Percentiles rank a stretch among this genome's conserved stretches.
Evolutionary conservation across 1,140 invertebrate genomes (phyloP).

Genomic region (Drosophila aff.): DNA sequence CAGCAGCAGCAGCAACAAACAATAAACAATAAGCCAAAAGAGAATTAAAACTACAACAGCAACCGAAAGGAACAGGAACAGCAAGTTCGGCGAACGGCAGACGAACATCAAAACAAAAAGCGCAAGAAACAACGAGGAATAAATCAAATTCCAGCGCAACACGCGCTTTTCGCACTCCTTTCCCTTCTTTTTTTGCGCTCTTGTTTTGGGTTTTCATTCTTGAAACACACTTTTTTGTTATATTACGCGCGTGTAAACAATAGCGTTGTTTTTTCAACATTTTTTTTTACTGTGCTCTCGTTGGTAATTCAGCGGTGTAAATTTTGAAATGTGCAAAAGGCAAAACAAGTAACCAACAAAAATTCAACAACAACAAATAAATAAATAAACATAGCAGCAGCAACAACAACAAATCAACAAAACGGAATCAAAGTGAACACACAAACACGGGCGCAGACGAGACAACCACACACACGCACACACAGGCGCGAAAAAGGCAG

Average conservation of each 20-base stretch:
- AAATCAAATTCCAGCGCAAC: slow-evolving; percentile 19
- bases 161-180: slow-evolving; percentile 41
- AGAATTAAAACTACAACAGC: not conserved
- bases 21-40: slow-evolving; percentile 11
- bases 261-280: slow-evolving; percentile 38
- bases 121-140: slow-evolving; percentile 9
- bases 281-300: slow-evolving; percentile 60
- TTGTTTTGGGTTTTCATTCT: slow-evolving; percentile 8
- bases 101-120: slow-evolving; percentile 27
- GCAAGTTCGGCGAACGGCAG: not conserved
- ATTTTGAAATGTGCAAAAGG: slow-evolving; percentile 32
- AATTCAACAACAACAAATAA: slow-evolving; percentile 14
- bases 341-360: slow-evolving; percentile 6
- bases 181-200: slow-evolving; percentile 14
- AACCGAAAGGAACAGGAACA: not conserved
- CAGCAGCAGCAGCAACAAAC: slow-evolving; percentile 14
- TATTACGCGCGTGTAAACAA: slow-evolving; percentile 40
- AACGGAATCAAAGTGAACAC: slow-evolving; percentile 39
- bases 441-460: slow-evolving; percentile 23
- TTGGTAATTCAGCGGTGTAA: slow-evolving; percentile 34
- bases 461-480: not conserved
- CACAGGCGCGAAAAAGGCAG: slow-evolving; percentile 7
- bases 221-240: slow-evolving; percentile 20
- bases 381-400: slow-evolving; percentile 14
- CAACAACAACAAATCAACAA: slow-evolving; percentile 40